A percentile compares a stretch with the other conserved stretches of the same genome.
Conservation (phyloP, 2,113 vertebrate species). For the Coreoperca whiteheadi region DNA sequence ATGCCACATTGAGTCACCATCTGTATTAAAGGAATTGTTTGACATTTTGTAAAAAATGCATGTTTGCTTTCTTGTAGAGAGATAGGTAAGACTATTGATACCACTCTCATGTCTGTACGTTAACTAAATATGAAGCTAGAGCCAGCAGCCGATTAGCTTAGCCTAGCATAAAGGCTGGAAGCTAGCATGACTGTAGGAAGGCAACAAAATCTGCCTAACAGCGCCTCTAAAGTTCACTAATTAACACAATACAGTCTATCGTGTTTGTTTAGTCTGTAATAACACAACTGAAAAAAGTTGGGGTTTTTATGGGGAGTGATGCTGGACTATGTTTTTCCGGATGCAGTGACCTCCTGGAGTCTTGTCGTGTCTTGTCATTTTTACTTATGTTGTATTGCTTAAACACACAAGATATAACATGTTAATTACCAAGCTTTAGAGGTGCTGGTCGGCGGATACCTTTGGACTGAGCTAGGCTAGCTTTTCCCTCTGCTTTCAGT, state of each 20-base stretch:
- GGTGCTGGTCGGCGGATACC: neutral
- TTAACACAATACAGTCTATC: neutral
- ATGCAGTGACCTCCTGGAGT: neutral
- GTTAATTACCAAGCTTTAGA: neutral
- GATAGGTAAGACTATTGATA: neutral
- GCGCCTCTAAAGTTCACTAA: neutral
- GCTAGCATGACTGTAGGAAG: neutral
- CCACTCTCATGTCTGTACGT: neutral
- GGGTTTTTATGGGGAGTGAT: neutral
- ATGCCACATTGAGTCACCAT: neutral
- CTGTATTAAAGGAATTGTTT: neutral
- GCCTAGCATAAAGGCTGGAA: neutral
- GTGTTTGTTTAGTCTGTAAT: neutral
- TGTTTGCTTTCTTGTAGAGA: neutral
- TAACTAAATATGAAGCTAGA: neutral
- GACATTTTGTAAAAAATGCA: neutral
- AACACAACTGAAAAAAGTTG: neutral
- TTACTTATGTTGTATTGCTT: no score
- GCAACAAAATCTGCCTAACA: neutral
- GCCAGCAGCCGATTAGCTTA: neutral
- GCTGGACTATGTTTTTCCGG: neutral
- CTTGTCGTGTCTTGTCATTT: no score
- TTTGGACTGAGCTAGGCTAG: neutral
- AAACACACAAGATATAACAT: neutral
- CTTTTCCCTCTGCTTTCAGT: neutral